Conservation (phyloP, 2,888 invertebrate genomes). For the Noctua pronuba region DNA sequence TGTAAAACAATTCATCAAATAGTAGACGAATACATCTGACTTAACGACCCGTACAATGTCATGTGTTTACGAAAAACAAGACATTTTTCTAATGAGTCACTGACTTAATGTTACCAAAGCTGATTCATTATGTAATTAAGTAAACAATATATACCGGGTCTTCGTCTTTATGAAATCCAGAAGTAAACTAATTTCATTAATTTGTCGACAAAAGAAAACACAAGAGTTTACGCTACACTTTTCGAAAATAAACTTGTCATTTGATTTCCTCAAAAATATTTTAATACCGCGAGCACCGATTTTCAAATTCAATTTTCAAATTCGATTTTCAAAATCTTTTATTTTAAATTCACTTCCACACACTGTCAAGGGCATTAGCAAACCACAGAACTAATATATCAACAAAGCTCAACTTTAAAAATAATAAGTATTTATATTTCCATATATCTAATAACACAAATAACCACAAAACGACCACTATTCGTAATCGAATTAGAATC, state of each 20-base stretch:
- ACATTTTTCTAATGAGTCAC: not conserved
- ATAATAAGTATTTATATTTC: not conserved
- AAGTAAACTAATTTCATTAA: not conserved
- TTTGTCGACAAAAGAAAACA: not conserved
- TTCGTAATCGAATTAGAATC: slow-evolving; percentile 6
- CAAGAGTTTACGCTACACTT: not conserved
- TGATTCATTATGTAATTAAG: not conserved
- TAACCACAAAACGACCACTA: not conserved
- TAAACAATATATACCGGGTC: not conserved
- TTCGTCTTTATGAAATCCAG: not conserved
- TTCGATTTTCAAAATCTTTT: too few relatives aligned
- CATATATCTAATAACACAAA: not conserved
- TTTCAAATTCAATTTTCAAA: not conserved
- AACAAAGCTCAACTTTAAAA: not conserved
- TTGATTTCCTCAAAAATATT: not conserved
- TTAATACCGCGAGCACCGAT: not conserved
- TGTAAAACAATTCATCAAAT: slow-evolving; percentile 23
- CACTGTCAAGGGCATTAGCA: not conserved
- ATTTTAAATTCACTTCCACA: fast-evolving
- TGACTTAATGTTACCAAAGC: not conserved
- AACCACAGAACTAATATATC: not conserved
- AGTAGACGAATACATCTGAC: slow-evolving; percentile 21
- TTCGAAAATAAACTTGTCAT: not conserved
- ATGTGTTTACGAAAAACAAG: not conserved
- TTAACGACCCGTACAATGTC: slow-evolving; percentile 18